A percentile compares a stretch with the other conserved stretches of the same genome.
Conservation (phyloP, 2,113 vertebrate genomes). For the Bos javanicus region DNA sequence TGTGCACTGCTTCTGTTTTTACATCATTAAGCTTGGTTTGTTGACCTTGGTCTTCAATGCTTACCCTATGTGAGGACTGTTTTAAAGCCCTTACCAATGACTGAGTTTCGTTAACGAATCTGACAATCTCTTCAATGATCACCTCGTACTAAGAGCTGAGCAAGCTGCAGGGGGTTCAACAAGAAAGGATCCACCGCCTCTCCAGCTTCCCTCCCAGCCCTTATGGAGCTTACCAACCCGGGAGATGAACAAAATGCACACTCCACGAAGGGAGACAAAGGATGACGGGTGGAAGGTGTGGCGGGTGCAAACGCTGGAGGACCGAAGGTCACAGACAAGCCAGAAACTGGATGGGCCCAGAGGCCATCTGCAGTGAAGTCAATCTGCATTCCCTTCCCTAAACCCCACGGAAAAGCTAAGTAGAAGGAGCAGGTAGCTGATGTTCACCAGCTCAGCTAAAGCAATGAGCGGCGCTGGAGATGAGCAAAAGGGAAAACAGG, state of each 20-base stretch:
- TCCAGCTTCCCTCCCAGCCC: not conserved
- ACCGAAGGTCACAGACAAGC: not conserved
- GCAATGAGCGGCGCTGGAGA: not conserved
- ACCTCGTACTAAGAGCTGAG: no score
- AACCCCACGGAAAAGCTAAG: not conserved
- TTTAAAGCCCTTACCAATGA: not conserved
- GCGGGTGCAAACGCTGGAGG: not conserved
- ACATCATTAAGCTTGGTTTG: not conserved
- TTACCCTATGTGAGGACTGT: not conserved
- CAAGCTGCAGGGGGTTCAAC: not conserved
- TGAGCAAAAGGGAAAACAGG: not conserved
- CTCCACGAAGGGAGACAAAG: not conserved
- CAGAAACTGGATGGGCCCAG: not conserved
- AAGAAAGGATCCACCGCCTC: not conserved
- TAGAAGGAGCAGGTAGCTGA: not conserved
- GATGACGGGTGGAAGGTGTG: not conserved
- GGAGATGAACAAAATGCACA: not conserved
- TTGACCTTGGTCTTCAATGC: slow-evolving; percentile 9
- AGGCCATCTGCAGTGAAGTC: not conserved
- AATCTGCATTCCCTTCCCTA: not conserved
- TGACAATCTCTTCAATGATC: not conserved
- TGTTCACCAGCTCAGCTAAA: not conserved
- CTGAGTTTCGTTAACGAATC: not conserved
- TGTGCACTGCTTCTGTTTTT: not conserved
- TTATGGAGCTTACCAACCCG: not conserved